Evolutionary conservation across 2,797 vertebrate genomes (phyloP), one percentile per base, ranked within the genome.

Genomic region (Spinibarbus caldwelli): DNA sequence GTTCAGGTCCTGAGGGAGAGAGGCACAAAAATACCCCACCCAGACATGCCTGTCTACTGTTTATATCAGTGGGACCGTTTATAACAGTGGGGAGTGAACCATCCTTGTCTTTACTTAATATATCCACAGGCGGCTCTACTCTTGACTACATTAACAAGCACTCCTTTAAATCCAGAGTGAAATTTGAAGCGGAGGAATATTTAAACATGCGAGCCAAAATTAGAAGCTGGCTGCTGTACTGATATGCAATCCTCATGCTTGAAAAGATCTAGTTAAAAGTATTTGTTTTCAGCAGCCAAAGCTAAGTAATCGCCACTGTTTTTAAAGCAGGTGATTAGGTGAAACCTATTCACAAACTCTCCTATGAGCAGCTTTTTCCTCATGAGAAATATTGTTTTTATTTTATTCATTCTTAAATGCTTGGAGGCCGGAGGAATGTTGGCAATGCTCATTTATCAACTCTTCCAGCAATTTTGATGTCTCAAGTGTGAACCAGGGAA

Each of bases 21-120:
- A 86, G 47, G 17, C 91, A 94, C 91, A 90, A 90, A 92, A 95
- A 96, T 95, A 95, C 93, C 91, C 87, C 87, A 82, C 86, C 86
- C 80, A 89, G 91, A 86, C 91, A 92, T 92, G 91, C 88, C 88
- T 89, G 87, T 84, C 73, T 92, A 64, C 87, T 85, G 71, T 86
- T 90, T 82, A 86, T 90, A 90, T 90, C 87, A 85, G 52, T 80
- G 26, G 36, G 29, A 85, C 41, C 49, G 54, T 80, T 73, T 72
- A 21, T 67, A 84, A 82, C 66, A 72, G 83, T 83, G 80, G 89
- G 83, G 89, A 86, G 83, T 57, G 49, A 79, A 45, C 57, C 29
- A 72, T 23, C 64, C 36, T 81, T 78, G 57, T 75, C 49, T 88
- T 70, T 78, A 77, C 52, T 76, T 38, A 85, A 80, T n/a, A 64